A percentile compares a stretch with the other conserved stretches of the same genome.
phyloP scores from a whole-genome alignment of 2,888 invertebrate species.

The Lasioglossum morio region DNA sequence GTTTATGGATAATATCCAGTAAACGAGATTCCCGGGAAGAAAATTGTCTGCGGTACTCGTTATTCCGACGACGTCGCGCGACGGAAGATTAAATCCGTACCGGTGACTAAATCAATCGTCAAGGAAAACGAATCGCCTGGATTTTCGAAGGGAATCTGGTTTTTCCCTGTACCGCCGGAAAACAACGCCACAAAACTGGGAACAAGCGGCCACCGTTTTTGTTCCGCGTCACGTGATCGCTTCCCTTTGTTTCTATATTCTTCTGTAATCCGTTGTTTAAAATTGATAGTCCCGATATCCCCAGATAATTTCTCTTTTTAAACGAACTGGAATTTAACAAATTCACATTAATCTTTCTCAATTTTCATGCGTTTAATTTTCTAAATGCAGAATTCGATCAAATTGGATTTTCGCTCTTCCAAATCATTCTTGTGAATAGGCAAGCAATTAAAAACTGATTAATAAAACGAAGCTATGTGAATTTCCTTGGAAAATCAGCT shows the following conservation, averaged over 20 bases:
- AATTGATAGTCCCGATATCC: neutral
- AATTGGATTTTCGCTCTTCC: too few relatives aligned
- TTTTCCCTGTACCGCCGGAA: neutral
- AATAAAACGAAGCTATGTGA: too few relatives aligned
- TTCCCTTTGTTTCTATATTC: neutral
- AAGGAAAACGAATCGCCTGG: constrained; percentile 29
- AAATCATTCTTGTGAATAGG: too few relatives aligned
- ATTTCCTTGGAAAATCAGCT: neutral
- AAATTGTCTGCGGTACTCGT: neutral
- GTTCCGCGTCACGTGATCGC: neutral
- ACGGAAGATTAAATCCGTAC: neutral
- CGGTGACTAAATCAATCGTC: constrained; percentile 37
- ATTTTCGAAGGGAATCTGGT: constrained; percentile 1
- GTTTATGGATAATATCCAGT: neutral
- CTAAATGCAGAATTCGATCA: too few relatives aligned
- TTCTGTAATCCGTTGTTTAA: neutral
- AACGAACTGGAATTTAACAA: neutral
- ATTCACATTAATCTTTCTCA: neutral
- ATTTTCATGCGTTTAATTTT: too few relatives aligned
- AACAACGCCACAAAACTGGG: constrained; percentile 9
- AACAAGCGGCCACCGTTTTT: constrained; percentile 8
- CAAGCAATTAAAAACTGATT: too few relatives aligned
- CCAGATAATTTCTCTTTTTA: neutral
- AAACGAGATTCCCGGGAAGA: neutral
- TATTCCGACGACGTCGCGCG: constrained; percentile 4